Evolutionary conservation across 2,888 invertebrate species (phyloP), one percentile per base, ranked within the genome.

Genomic region (Busseola fusca): DNA sequence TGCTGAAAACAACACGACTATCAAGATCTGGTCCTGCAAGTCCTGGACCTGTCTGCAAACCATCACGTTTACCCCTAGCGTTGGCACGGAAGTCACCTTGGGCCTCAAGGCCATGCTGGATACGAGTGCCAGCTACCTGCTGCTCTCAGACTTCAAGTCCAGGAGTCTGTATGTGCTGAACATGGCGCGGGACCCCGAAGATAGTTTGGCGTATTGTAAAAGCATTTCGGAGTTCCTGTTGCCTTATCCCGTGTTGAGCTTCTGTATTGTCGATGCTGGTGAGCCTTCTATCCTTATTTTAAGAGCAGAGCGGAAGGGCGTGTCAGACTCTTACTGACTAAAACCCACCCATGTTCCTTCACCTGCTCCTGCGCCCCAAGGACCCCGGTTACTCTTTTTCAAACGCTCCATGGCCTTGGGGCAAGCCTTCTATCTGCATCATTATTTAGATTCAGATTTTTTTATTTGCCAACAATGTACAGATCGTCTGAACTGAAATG

Each of bases 11-110:
- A 99, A 99, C 93, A 97, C 98, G 0, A 98, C 98, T 87, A 95
- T 99, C 68, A 99, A 99, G 93, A 96, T 98, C 62, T 99, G 99
- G 99, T 98, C 98, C 12, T 99, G 99, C 92, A 98, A 99, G 89
- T 96, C 98, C 0, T 99, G 99, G 99, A 96, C 97, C 63, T 99
- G 99, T 88, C 95, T 99, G n/a, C 99, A 99, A 91, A 98, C 97
- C 0, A 97, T 98, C 52, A 96, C 96, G 45, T 98, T 98, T 88
- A 92, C 96, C 3, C 96, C 97, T 0, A 90, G 93, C 27, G 92
- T 96, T 0, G 88, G 87, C 42, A 69, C 86, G 0, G 94, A 92
- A 3, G 62, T 84, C 1, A 75, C 85, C 5, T 86, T 91, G 0
- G 96, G 97, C 40, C 92, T 98, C 57, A 98, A 98, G 91, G 98